These are phyloP conservation scores for Quiscalus mexicanus DNA, from an alignment of 2,113 vertebrate genomes.

Conservation along the genomic window DNA sequence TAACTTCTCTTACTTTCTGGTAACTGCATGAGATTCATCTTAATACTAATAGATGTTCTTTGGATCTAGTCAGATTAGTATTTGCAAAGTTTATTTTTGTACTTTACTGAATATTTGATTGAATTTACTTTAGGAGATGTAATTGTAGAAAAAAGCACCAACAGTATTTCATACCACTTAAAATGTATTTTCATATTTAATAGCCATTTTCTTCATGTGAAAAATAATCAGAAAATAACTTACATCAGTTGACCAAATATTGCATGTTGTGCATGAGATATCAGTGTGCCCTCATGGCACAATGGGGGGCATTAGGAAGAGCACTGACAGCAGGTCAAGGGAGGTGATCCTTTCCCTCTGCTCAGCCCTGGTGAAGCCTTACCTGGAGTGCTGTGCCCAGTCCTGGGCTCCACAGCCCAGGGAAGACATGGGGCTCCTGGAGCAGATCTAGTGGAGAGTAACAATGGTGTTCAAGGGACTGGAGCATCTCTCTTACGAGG, in stretches of 20 bases:
- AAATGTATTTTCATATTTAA: background rate
- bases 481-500: rapidly evolving
- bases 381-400: background rate
- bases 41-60: background rate
- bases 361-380: too few relatives aligned
- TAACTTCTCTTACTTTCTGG: background rate
- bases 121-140: background rate
- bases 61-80: background rate
- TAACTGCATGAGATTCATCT: background rate
- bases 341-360: background rate
- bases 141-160: background rate
- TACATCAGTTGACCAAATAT: background rate
- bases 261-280: background rate
- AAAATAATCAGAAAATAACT: background rate
- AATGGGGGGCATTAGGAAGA: background rate
- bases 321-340: rapidly evolving
- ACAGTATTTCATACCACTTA: background rate
- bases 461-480: background rate
- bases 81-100: background rate
- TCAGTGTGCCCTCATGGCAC: background rate
- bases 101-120: background rate
- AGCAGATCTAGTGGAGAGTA: rapidly evolving
- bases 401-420: rapidly evolving
- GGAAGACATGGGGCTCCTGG: too few relatives aligned
- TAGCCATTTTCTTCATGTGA: background rate